Evolutionary conservation across 2,113 vertebrate genomes (phyloP), one percentile per base, ranked within the genome.

Genomic region (Gopherus flavomarginatus): DNA sequence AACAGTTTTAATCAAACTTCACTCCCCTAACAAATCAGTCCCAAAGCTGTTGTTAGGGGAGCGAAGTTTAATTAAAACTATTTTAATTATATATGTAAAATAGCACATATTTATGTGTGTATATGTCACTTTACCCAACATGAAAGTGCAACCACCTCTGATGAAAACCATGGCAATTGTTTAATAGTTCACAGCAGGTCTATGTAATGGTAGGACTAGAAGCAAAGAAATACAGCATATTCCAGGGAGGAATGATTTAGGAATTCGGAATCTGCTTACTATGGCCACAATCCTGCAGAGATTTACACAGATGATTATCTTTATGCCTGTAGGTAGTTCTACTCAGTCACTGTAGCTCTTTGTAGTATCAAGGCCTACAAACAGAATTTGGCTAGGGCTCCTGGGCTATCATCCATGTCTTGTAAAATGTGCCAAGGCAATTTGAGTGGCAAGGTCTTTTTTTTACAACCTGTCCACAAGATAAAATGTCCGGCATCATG

Each of bases 111-210:
- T 1, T 13, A 35, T 4, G 26, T 54, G 5, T 22, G 47, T 4
- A 4, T 1, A 16, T 17, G 21, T 31, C 31, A 3, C 72, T 1
- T 10, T 13, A 27, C 13, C 19, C 69, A 7, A 24, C 2, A 6
- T n/a, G 16, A 8, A 42, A 29, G 24, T 5, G 1, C 44, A 57
- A 69, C 29, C 12, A 19, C 65, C 42, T 14, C 86, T 72, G 65
- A 75, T 3, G 19, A 42, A 26, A 11, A 75, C n/a, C 38, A 42
- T 26, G 38, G 72, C 72, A 75, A 42, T 11, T 44, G 38, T 75
- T 44, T 42, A 42, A 42, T 42, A 75, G 38, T 24, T 24, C 38
- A 12, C 22, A 75, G 72, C 22, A 75, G 38, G 22, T 75, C 38
- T 42, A 44, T 44, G 38, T 42, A 75, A 22, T 12, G 21, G 19